Conservation (phyloP, 2,113 vertebrate genomes). For the Capricornis sumatraensis region DNA sequence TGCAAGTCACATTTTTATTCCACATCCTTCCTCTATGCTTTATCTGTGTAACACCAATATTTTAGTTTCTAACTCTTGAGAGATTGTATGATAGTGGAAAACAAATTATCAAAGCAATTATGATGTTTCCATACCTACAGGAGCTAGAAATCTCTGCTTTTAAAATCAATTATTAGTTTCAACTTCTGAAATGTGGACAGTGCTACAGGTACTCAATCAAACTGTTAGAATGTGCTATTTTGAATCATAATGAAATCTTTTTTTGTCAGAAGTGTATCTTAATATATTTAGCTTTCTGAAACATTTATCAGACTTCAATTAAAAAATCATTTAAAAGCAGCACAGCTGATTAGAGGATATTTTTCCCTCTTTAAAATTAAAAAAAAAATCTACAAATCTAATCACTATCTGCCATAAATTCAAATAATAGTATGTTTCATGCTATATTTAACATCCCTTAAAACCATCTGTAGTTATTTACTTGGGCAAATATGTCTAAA, state of each 20-base stretch:
- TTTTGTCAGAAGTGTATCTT: conserved; percentile 26
- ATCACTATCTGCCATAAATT: background rate
- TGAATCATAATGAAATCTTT: conserved; percentile 53
- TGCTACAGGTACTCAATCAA: conserved; percentile 46
- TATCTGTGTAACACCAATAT: background rate
- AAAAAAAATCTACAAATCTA: background rate
- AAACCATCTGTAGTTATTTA: background rate
- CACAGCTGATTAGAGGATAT: background rate
- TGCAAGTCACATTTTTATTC: background rate
- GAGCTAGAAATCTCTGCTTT: conserved; percentile 54
- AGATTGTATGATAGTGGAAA: conserved; percentile 25
- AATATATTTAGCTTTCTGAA: conserved; percentile 19
- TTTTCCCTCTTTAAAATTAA: background rate
- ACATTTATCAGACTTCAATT: conserved; percentile 15
- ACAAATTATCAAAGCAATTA: conserved; percentile 65
- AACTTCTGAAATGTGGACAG: conserved; percentile 41
- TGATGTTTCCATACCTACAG: conserved; percentile 57
- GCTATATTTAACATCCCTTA: background rate
- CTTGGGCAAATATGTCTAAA: background rate
- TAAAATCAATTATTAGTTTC: conserved; percentile 67
- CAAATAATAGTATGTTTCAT: background rate
- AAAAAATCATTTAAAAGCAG: background rate
- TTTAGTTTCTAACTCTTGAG: conserved; percentile 4
- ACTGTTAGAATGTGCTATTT: conserved; percentile 49
- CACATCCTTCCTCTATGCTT: background rate